Evolutionary conservation across 2,888 invertebrate species (phyloP).

Genomic region (Caradrina clavipalpis): DNA sequence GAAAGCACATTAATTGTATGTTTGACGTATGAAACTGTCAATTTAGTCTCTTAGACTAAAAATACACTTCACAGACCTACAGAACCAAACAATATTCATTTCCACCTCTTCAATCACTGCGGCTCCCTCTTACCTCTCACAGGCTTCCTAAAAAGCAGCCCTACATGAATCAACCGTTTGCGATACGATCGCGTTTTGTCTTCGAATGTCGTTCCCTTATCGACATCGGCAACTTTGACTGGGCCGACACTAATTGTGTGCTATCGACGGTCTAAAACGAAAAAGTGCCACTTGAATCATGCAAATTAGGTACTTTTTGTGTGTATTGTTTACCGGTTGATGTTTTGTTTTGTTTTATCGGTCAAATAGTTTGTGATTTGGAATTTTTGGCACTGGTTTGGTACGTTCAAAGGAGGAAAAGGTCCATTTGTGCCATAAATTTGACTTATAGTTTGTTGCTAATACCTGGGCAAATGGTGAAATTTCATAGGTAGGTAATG

Average conservation of each 20-base stretch:
- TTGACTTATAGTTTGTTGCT: not conserved
- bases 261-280: slow-evolving; percentile 76
- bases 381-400: slow-evolving; percentile 27
- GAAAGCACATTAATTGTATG: no score
- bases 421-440: not conserved
- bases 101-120: slow-evolving; percentile 24
- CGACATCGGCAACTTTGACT: slow-evolving; percentile 82
- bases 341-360: slow-evolving; percentile 45
- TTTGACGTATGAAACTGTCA: no score
- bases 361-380: slow-evolving; percentile 34
- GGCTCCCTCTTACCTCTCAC: slow-evolving; percentile 21
- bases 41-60: no score
- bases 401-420: not conserved
- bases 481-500: no score
- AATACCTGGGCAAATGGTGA: no score
- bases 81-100: slow-evolving; percentile 13
- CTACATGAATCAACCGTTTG: slow-evolving; percentile 62
- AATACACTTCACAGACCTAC: no score
- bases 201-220: slow-evolving; percentile 83
- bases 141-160: slow-evolving; percentile 57
- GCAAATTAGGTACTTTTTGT: slow-evolving; percentile 73
- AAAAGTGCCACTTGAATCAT: slow-evolving; percentile 75
- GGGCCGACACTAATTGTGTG: slow-evolving; percentile 87
- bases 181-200: slow-evolving; percentile 88
- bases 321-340: slow-evolving; percentile 44